These are phyloP conservation scores for Alexandromys oeconomus DNA, from an alignment of 2,797 vertebrate species.

Conservation along the genomic window DNA sequence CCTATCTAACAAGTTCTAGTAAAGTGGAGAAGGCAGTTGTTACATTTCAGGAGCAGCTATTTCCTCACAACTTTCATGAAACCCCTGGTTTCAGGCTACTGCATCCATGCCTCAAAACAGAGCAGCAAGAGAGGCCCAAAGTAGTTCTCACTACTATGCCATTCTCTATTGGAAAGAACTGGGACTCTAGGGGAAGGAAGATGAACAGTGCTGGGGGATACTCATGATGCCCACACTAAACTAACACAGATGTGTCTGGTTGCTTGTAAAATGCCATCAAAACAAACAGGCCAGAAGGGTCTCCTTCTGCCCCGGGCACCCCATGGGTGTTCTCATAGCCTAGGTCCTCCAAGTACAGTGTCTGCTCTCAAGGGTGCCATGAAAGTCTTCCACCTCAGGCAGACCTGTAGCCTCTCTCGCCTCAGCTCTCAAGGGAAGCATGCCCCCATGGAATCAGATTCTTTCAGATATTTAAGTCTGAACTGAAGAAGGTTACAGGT, in stretches of 20 bases:
- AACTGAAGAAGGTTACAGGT: not conserved
- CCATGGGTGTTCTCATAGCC: not conserved
- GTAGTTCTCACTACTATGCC: constrained; percentile 62
- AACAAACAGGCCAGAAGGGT: constrained; percentile 56
- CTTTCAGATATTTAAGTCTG: not conserved
- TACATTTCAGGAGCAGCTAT: constrained; percentile 77
- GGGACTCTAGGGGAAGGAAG: constrained; percentile 80
- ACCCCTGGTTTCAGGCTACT: constrained; percentile 75
- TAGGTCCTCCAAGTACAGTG: not conserved
- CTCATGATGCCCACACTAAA: not conserved
- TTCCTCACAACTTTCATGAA: constrained; percentile 81
- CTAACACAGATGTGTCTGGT: constrained; percentile 45
- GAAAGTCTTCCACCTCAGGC: not conserved
- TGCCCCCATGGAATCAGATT: not conserved
- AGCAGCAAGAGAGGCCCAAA: constrained; percentile 64
- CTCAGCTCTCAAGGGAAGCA: not conserved
- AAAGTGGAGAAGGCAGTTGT: constrained; percentile 67
- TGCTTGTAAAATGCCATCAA: constrained; percentile 51
- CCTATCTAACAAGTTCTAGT: constrained; percentile 57
- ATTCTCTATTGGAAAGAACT: constrained; percentile 70
- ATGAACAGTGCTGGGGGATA: constrained; percentile 52
- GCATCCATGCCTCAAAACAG: constrained; percentile 77
- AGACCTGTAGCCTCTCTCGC: not conserved
- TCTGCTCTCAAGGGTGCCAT: not conserved
- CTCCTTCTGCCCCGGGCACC: constrained; percentile 78